These are phyloP conservation scores for Synanthedon vespiformis DNA, from an alignment of 2,888 invertebrate species.

Conservation along the genomic window DNA sequence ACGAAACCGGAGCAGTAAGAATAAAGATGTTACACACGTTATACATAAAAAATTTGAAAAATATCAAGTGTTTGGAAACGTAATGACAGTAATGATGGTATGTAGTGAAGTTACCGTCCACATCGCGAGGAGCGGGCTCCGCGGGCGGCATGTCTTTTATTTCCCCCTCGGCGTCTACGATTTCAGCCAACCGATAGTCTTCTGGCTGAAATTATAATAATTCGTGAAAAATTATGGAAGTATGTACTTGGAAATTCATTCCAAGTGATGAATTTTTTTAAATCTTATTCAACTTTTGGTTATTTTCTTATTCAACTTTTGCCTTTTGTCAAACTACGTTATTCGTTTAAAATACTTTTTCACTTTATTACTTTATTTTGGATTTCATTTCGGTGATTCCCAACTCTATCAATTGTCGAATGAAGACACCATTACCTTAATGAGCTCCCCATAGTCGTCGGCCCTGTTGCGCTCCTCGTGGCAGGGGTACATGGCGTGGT, in stretches of 20 bases:
- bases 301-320: too few species aligned
- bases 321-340: too few species aligned
- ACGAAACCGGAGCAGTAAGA: too few species aligned
- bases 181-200: constrained; percentile 88
- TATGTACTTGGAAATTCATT: too few species aligned
- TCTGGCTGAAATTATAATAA: constrained; percentile 73
- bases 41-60: too few species aligned
- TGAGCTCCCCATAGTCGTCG: constrained; percentile 97
- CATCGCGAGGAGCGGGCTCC: constrained; percentile 73
- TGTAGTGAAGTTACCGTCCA: constrained; percentile 49
- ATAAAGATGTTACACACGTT: too few species aligned
- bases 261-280: too few species aligned
- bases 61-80: too few species aligned
- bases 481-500: constrained; percentile 97
- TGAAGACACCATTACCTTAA: constrained; percentile 60
- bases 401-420: not conserved
- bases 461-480: constrained; percentile 90
- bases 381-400: not conserved
- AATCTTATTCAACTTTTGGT: too few species aligned
- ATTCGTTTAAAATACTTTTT: too few species aligned
- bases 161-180: constrained; percentile 76
- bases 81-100: too few species aligned
- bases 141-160: constrained; percentile 74
- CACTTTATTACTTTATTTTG: not conserved
- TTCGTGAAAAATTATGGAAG: too few species aligned